A percentile compares a stretch with the other conserved stretches of the same genome.
These are phyloP conservation scores for Novumbra hubbsi DNA, from an alignment of 2,797 vertebrate species.

Conservation along the genomic window DNA sequence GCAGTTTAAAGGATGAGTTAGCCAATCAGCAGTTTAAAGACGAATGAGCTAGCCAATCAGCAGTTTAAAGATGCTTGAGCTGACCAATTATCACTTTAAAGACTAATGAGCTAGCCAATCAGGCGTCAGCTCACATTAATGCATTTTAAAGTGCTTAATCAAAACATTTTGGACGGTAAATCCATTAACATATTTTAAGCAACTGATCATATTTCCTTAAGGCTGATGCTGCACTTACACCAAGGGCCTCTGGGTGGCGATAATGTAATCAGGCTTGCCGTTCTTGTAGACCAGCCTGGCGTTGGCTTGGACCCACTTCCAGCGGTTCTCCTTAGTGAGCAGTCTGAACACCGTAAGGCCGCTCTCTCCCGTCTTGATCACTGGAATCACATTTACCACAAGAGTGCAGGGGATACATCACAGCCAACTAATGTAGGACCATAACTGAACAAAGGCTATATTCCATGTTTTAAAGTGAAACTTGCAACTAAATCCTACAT, in stretches of 20 bases:
- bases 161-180: background rate
- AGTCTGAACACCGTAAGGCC: constrained; percentile 65
- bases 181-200: background rate
- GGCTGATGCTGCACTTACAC: constrained; percentile 55
- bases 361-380: constrained; percentile 70
- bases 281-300: constrained; percentile 67
- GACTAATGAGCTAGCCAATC: too few relatives aligned
- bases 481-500: too few relatives aligned
- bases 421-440: background rate
- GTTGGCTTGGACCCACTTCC: constrained; percentile 71
- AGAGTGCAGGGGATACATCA: background rate
- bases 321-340: constrained; percentile 66
- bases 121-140: too few relatives aligned
- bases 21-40: too few relatives aligned
- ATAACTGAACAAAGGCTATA: background rate
- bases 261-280: constrained; percentile 66
- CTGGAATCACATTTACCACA: constrained; percentile 37
- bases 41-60: too few relatives aligned
- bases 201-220: background rate
- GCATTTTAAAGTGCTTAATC: too few relatives aligned
- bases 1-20: too few relatives aligned
- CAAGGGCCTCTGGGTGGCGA: constrained; percentile 60
- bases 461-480: too few relatives aligned
- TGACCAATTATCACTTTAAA: too few relatives aligned
- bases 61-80: too few relatives aligned